These are phyloP conservation scores for Melinaea menophilus DNA, from an alignment of 2,888 invertebrate species.

Conservation along the genomic window DNA sequence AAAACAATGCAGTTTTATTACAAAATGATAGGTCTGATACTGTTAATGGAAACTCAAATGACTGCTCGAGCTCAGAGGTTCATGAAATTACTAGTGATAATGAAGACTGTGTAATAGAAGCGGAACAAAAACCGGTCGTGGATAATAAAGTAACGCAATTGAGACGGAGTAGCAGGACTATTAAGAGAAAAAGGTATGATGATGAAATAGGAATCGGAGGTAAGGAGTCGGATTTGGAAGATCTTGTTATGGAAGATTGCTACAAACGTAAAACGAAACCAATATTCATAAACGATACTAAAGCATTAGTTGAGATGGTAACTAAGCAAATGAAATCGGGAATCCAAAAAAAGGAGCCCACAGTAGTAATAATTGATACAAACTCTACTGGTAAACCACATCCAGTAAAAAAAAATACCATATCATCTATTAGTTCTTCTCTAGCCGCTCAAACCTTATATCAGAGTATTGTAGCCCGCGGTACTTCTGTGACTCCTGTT, in stretches of 20 bases:
- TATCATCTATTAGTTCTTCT: slow-evolving; percentile 59
- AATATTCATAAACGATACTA: slow-evolving; percentile 85
- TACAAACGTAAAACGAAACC: slow-evolving; percentile 54
- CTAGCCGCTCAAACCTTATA: slow-evolving; percentile 81
- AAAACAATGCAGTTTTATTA: slow-evolving; percentile 45
- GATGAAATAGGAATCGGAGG: slow-evolving; percentile 74
- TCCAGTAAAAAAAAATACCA: slow-evolving; percentile 47
- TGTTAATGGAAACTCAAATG: slow-evolving; percentile 46
- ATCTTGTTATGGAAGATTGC: slow-evolving; percentile 79
- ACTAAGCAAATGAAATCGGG: slow-evolving; percentile 66
- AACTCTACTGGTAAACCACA: slow-evolving; percentile 81
- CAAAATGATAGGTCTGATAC: slow-evolving; percentile 44
- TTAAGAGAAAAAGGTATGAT: slow-evolving; percentile 76
- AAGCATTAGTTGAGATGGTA: slow-evolving; percentile 83
- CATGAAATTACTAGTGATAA: slow-evolving; percentile 68
- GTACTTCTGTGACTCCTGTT: slow-evolving; percentile 64
- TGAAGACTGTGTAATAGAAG: slow-evolving; percentile 64
- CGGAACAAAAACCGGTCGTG: slow-evolving; percentile 37
- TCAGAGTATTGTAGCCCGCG: slow-evolving; percentile 67
- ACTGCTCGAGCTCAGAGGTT: slow-evolving; percentile 51
- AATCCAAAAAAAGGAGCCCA: slow-evolving; percentile 82
- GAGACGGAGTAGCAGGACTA: slow-evolving; percentile 60
- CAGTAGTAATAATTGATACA: slow-evolving; percentile 87
- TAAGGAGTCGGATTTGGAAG: slow-evolving; percentile 81
- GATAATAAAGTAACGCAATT: slow-evolving; percentile 42